Evolutionary conservation across 2,113 vertebrate genomes (phyloP), one percentile per base, ranked within the genome.

Genomic region (Grammomys surdaster): DNA sequence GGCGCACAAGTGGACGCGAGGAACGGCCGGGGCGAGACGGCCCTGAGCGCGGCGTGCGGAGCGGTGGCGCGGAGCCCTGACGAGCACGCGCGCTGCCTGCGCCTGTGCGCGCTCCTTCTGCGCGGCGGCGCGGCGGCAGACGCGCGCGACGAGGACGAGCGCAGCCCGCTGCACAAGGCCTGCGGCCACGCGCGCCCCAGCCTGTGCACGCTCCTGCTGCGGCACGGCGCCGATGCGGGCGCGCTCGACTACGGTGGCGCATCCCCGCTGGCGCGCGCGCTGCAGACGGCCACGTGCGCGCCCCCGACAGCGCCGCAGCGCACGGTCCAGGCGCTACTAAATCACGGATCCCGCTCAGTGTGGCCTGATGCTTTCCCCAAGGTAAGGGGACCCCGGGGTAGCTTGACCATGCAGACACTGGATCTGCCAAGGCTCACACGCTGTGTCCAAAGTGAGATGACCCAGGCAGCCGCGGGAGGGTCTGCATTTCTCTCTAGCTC

Each of bases 81-180:
- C 1, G 91, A 76, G 10, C 95, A 78, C 0, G 95, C 98, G 0
- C 87, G 12, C 56, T 80, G 92, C 90, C 92, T 98, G 77, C 90
- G 96, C 93, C 70, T 99, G 24, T 99, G 98, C 98, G 91, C 36
- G 36, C 97, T 98, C 58, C 98, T 99, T 46, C 96, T 97, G 0
- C 43, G 51, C 77, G 91, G 97, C 0, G 98, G 98, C 0, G 98
- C 98, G 0, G 69, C 98, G 0, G 28, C 97, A 0, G 94, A 98
- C 0, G 75, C 97, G 5, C 94, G 80, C 36, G 99, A 99, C 7
- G 97, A 98, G 82, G 97, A 98, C 22, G 93, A 92, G 14, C 98
- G 98, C 89, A 98, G 96, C 65, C 98, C 99, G 1, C 95, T 99
- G 89, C 99, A 99, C 95, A 98, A 98, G 88, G 99, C 98, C 0